Evolutionary conservation across 2,113 vertebrate genomes (phyloP), one percentile per base, ranked within the genome.

Genomic region (Oostethus manadensis): DNA sequence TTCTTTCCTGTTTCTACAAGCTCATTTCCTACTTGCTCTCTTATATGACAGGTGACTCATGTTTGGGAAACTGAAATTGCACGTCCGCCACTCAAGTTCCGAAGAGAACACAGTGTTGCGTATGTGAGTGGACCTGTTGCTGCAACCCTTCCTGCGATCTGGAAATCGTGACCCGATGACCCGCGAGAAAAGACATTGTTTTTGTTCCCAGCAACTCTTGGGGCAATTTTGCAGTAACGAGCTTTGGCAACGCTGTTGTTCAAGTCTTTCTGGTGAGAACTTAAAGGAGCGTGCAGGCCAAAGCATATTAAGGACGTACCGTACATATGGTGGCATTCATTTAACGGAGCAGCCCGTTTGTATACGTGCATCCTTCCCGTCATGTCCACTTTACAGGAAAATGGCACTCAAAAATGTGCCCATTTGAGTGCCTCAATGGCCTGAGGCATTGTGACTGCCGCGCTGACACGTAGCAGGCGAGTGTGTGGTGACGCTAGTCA

Each of bases 1-100:
- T 46, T 26, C 14, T 54, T 51, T 64, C 43, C 55, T 50, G 18
- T 35, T 44, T 68, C 56, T 70, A n/a, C 56, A 56, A 69, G 50
- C 23, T 0, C 14, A 59, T 65, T 68, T 56, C 40, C 5, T 16
- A 51, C 44, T 56, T 50, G 7, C 18, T 49, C 50, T 16, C 55
- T 14, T 51, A 56, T 55, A 56, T 57, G 55, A 70, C 57, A 51
- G 16, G 54, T 6, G 33, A 58, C 51, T 53, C 45, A 22, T 49
- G 56, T 71, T 68, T 58, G 20, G 62, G 22, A 74, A 77, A 76
- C 15, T 51, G 43, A 63, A 64, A 74, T 77, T 64, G 56, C 49
- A 68, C 18, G 49, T 60, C 64, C 56, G 50, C 56, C 45, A 49
- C 40, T 60, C 11, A 2, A 38, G 67, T 81, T 76, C 70, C 65